These are phyloP conservation scores for Mythimna vitellina DNA, from an alignment of 2,888 invertebrate species.

Conservation along the genomic window DNA sequence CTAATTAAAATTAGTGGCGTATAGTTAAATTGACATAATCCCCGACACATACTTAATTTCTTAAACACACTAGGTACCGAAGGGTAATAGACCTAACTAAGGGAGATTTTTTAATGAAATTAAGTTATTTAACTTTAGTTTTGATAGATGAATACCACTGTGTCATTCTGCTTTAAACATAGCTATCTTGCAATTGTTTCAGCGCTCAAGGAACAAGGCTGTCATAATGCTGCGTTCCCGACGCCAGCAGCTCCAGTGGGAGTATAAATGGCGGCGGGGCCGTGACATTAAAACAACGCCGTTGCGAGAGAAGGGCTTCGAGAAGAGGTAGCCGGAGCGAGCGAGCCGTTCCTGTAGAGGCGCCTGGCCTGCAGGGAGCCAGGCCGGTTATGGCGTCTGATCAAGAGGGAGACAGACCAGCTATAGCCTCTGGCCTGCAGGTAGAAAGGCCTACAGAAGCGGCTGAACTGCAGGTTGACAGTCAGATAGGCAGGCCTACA, in stretches of 20 bases:
- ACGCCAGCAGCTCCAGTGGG: slow-evolving; percentile 7
- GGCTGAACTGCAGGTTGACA: background rate
- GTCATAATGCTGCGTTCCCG: slow-evolving; percentile 15
- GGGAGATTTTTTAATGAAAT: too few species aligned
- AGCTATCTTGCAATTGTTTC: background rate
- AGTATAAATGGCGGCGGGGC: slow-evolving; percentile 16
- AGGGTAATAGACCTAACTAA: too few species aligned
- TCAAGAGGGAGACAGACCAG: background rate
- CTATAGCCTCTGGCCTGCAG: background rate
- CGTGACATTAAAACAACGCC: background rate
- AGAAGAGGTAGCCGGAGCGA: background rate
- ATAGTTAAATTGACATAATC: too few species aligned
- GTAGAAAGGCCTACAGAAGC: background rate
- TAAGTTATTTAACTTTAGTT: too few species aligned
- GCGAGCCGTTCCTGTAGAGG: background rate
- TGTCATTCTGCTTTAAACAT: background rate
- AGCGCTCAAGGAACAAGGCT: slow-evolving; percentile 17
- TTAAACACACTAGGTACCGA: too few species aligned
- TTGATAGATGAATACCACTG: too few species aligned
- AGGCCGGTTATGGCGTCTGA: background rate
- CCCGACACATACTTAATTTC: too few species aligned
- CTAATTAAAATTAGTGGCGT: too few species aligned
- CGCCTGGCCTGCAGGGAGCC: background rate
- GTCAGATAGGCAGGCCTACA: background rate
- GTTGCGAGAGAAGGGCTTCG: background rate